Evolutionary conservation across 2,888 invertebrate species (phyloP).

Genomic region (Tinea pellionella): DNA sequence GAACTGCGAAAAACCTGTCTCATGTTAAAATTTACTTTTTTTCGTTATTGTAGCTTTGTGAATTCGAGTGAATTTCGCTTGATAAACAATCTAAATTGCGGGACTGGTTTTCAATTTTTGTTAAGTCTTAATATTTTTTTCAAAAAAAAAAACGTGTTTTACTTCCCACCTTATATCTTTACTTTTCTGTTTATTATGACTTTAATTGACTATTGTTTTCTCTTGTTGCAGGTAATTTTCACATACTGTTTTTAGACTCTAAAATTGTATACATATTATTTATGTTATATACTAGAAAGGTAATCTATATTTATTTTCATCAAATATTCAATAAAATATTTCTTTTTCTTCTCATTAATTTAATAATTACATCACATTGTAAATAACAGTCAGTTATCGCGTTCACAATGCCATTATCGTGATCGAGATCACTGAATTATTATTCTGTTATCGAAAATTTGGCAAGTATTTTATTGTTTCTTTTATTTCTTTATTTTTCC

Average conservation of each 20-base stretch:
- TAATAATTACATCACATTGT: constrained; percentile 13
- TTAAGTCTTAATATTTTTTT: too few species aligned
- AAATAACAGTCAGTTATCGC: constrained; percentile 10
- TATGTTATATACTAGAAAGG: too few species aligned
- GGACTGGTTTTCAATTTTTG: not conserved
- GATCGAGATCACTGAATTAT: constrained; percentile 1
- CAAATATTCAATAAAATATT: too few species aligned
- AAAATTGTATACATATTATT: too few species aligned
- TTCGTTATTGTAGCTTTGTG: constrained; percentile 17
- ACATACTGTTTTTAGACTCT: not conserved
- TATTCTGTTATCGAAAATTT: not conserved
- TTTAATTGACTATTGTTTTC: not conserved
- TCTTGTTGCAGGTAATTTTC: not conserved
- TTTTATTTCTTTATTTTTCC: too few species aligned
- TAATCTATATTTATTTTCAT: too few species aligned
- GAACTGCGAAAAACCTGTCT: constrained; percentile 31
- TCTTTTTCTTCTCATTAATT: constrained; percentile 13
- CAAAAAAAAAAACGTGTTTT: not conserved
- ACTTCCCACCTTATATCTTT: not conserved
- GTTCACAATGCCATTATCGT: constrained; percentile 14
- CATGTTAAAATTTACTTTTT: constrained; percentile 26
- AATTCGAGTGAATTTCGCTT: constrained; percentile 19
- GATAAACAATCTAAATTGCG: not conserved
- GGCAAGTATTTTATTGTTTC: not conserved
- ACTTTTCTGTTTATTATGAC: not conserved